phyloP scores from a whole-genome alignment of 2,888 invertebrate genomes.

The Strigamia crassipes region DNA sequence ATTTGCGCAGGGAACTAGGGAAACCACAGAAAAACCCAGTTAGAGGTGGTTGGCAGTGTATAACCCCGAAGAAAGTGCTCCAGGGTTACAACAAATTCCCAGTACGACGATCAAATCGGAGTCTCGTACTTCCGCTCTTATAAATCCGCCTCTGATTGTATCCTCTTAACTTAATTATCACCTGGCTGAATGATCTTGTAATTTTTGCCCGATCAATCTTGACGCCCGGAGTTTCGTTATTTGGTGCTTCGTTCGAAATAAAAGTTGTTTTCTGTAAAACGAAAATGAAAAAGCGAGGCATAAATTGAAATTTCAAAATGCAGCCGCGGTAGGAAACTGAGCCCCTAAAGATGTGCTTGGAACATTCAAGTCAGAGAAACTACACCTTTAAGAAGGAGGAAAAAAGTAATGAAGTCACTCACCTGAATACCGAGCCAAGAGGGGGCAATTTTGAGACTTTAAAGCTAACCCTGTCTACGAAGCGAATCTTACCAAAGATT shows the following conservation, averaged over 20 bases:
- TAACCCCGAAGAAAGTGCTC: no score
- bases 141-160: neutral
- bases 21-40: no score
- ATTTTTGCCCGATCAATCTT: conserved; percentile 68
- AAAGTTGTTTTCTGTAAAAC: conserved; percentile 73
- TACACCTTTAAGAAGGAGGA: neutral
- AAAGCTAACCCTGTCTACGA: neutral
- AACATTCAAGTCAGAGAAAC: conserved; percentile 8
- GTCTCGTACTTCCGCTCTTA: no score
- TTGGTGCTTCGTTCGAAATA: conserved; percentile 74
- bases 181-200: conserved; percentile 70
- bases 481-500: conserved; percentile 49
- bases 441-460: conserved; percentile 8
- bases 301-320: neutral
- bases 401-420: conserved; percentile 19
- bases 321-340: neutral
- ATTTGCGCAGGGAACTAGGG: no score
- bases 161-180: conserved; percentile 60
- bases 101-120: no score
- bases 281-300: neutral
- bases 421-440: conserved; percentile 14
- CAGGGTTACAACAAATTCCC: no score
- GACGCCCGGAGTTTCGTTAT: conserved; percentile 54
- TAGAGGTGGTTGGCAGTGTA: no score
- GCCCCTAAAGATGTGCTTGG: neutral